Evolutionary conservation across 1,140 invertebrate genomes (phyloP), one percentile per base, ranked within the genome.

Genomic region (Yoshiicerus persimilis): DNA sequence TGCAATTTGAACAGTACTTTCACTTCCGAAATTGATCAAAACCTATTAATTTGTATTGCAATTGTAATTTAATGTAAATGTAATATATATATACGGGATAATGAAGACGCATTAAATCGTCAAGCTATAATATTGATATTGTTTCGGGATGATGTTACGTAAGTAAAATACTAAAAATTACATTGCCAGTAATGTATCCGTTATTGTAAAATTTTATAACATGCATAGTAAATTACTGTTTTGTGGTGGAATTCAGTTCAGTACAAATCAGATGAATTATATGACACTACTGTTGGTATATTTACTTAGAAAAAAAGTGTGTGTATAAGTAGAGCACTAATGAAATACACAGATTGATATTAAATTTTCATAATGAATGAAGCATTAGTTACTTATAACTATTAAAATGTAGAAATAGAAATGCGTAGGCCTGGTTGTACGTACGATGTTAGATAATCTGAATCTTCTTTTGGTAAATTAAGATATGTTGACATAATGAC

Each of bases 351-450:
- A 75, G 3, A 4, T 75, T 16, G 8, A 34, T 23, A 80, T 80
- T 30, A 36, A 80, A 36, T 80, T 34, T n/a, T 11, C 25, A 16
- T 25, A 70, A 34, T 80, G 70, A 30, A 80, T 80, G 30, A 80
- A 70, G 27, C 27, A 66, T 9, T 66, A 66, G n/a, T 66, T 66
- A 70, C 27, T 11, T 70, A 25, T 80, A 36, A 38, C 38, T 36
- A 80, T 80, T 80, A 38, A 36, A 80, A 80, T 80, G 75, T 80
- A 80, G 75, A 80, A 70, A 80, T 80, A 80, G 27, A 80, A 80
- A 80, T 80, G 75, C 75, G 75, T 80, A 80, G 75, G 75, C 75
- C 75, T 80, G 75, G 75, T 80, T 80, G 75, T 80, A 80, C 75
- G 75, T 80, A 36, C 27, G 30, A 80, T 56, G 47, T 56, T 39